Base-by-base conservation (phyloP, 2,888 invertebrate genomes). In the Pseudococcus longispinus region DNA sequence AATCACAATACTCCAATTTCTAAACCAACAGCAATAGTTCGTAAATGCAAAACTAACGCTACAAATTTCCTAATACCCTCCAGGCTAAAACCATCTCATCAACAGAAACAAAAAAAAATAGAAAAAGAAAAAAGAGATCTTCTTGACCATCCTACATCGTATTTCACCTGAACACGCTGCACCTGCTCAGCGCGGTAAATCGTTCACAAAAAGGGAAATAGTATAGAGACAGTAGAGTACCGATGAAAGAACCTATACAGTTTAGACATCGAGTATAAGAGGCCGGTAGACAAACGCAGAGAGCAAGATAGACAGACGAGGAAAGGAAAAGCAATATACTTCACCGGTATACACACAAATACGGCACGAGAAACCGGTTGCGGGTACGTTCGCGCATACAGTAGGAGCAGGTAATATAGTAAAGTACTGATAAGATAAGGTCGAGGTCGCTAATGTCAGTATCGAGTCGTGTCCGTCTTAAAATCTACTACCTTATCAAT, bases 331-430 rank as follows among this genome's bases (percentile, higher is more conserved):
- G 23, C 55, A 55, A 46, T 46, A 46, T 46, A 46, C 44, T 15
- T 51, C 37, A 0, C 18, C 5, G 51, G 51, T 46, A 15, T 51
- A 51, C 51, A 15, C n/a, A 13, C 65, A 65, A 20, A 65, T 65
- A 65, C 65, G 13, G 65, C 65, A 65, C 65, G 26, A n/a, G 13
- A 65, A 65, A 23, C 65, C 26, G 65, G 23, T 44, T 23, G 51
- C 44, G 44, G 42, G 46, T 82, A 82, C 82, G 82, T 32, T 84
- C 32, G 32, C 37, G 18, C 85, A 44, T 70, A 70, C 85, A 70
- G 85, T 85, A 85, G 85, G 85, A 85, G 70, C 84, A 32, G 65
- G 84, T 84, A 84, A 84, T 60, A 85, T 70, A 70, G 85, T 70
- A 85, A 85, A 29, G 70, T 23, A 44, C 70, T 70, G 85, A 85